phyloP scores from a whole-genome alignment of 2,113 vertebrate genomes.

The Etheostoma cragini region DNA sequence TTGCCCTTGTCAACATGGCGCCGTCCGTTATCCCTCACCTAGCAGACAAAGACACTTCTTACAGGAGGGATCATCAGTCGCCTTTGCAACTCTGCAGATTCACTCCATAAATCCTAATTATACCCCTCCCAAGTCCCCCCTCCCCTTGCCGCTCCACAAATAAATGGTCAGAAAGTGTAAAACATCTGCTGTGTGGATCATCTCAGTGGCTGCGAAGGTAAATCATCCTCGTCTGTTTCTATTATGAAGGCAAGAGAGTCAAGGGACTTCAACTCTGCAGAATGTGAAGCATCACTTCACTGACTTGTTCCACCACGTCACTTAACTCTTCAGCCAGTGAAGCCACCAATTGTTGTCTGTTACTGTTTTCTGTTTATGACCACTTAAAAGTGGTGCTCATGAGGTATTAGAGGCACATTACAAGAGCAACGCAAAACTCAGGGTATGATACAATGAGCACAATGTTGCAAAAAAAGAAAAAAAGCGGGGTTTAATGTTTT shows the following conservation, averaged over 20 bases:
- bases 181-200: constrained; percentile 98
- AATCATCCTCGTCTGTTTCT: constrained; percentile 92
- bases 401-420: constrained; percentile 5
- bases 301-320: constrained; percentile 51
- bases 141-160: constrained; percentile 84
- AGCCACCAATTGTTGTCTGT: constrained; percentile 39
- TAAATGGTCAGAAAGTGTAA: constrained; percentile 99
- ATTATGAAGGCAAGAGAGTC: constrained; percentile 73
- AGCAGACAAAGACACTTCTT: constrained; percentile 90
- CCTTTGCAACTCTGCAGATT: constrained; percentile 98
- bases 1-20: constrained; percentile 93
- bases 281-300: constrained; percentile 66
- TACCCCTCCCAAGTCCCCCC: constrained; percentile 80
- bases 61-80: constrained; percentile 93
- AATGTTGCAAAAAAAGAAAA: background rate
- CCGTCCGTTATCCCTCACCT: constrained; percentile 93
- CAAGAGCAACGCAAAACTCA: background rate
- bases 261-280: constrained; percentile 60
- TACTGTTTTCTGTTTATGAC: constrained; percentile 15
- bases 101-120: constrained; percentile 99
- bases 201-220: constrained; percentile 93
- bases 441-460: constrained; percentile 6
- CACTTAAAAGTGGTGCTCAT: constrained; percentile 6
- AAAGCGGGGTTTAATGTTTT: background rate
- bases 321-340: constrained; percentile 48